Percentiles rank a stretch among this genome's conserved stretches.
phyloP scores from a whole-genome alignment of 2,797 vertebrate genomes.

The Sternarchorhynchus goeldii region DNA sequence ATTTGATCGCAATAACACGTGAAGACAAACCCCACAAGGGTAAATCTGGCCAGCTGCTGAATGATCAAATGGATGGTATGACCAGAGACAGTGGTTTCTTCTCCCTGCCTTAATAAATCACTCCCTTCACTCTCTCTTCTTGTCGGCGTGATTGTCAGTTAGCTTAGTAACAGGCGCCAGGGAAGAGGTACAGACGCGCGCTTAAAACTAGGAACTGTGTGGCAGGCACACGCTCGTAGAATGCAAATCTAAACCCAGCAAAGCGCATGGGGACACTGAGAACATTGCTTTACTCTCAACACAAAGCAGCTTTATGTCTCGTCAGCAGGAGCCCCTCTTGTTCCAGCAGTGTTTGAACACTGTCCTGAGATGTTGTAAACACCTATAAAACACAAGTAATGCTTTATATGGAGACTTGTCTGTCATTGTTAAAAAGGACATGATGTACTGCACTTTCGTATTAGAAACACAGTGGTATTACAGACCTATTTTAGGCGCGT shows the following conservation, averaged over 20 bases:
- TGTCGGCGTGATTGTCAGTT: slow-evolving; percentile 58
- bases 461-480: background rate
- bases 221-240: slow-evolving; percentile 38
- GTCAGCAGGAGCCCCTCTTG: too few relatives aligned
- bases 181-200: slow-evolving; percentile 47
- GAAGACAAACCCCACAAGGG: slow-evolving; percentile 40
- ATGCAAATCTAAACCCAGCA: slow-evolving; percentile 49
- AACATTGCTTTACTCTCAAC: slow-evolving; percentile 13
- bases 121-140: slow-evolving; percentile 37
- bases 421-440: background rate
- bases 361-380: background rate
- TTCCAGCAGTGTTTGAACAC: background rate
- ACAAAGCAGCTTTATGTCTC: background rate
- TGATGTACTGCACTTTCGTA: background rate
- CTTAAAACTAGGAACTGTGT: slow-evolving; percentile 44
- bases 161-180: slow-evolving; percentile 57
- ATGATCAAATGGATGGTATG: slow-evolving; percentile 34
- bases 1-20: slow-evolving; percentile 20
- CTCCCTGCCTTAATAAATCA: slow-evolving; percentile 60
- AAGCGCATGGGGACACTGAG: slow-evolving; percentile 24
- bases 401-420: background rate
- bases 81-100: slow-evolving; percentile 22
- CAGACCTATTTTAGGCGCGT: too few relatives aligned
- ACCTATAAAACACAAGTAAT: background rate
- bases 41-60: slow-evolving; percentile 32